These are phyloP conservation scores for Podarcis lilfordi DNA, from an alignment of 2,797 vertebrate genomes.

Conservation along the genomic window DNA sequence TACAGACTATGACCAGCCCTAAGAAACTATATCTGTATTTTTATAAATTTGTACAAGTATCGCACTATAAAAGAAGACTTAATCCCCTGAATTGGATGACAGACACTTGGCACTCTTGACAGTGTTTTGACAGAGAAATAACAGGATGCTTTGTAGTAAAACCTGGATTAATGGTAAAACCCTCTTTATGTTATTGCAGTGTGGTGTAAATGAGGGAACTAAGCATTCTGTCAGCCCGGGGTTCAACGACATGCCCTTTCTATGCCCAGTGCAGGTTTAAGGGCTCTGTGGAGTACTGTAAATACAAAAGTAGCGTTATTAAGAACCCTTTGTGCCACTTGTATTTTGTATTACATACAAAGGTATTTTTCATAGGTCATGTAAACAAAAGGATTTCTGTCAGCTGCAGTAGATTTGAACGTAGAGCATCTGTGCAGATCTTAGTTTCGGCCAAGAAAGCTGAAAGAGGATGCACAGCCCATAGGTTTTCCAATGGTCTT, in stretches of 20 bases:
- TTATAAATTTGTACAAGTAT: slow-evolving; percentile 83
- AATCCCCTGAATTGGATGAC: slow-evolving; percentile 81
- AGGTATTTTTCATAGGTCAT: slow-evolving; percentile 68
- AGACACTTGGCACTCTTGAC: slow-evolving; percentile 80
- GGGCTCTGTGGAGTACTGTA: slow-evolving; percentile 73
- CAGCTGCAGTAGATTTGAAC: slow-evolving; percentile 58
- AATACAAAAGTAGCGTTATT: slow-evolving; percentile 75
- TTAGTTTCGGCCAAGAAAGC: slow-evolving; percentile 56
- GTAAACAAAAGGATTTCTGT: slow-evolving; percentile 71
- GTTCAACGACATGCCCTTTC: slow-evolving; percentile 59
- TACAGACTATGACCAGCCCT: slow-evolving; percentile 78
- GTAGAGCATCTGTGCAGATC: slow-evolving; percentile 63
- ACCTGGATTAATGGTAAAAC: slow-evolving; percentile 84
- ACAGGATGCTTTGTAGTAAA: slow-evolving; percentile 82
- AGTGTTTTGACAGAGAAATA: slow-evolving; percentile 80
- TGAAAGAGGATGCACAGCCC: slow-evolving; percentile 35
- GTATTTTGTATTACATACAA: slow-evolving; percentile 70
- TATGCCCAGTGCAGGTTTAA: slow-evolving; percentile 69
- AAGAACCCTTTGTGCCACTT: slow-evolving; percentile 67
- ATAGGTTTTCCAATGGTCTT: slow-evolving; percentile 56
- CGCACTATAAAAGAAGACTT: slow-evolving; percentile 80
- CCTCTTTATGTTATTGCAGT: slow-evolving; percentile 82
- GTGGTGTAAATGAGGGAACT: slow-evolving; percentile 80
- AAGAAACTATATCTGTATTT: slow-evolving; percentile 85
- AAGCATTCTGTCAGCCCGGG: slow-evolving; percentile 73